Percentiles rank a stretch among this genome's conserved stretches.
Evolutionary conservation across 2,888 invertebrate genomes (phyloP).

Genomic region (Megastigmus dorsalis): DNA sequence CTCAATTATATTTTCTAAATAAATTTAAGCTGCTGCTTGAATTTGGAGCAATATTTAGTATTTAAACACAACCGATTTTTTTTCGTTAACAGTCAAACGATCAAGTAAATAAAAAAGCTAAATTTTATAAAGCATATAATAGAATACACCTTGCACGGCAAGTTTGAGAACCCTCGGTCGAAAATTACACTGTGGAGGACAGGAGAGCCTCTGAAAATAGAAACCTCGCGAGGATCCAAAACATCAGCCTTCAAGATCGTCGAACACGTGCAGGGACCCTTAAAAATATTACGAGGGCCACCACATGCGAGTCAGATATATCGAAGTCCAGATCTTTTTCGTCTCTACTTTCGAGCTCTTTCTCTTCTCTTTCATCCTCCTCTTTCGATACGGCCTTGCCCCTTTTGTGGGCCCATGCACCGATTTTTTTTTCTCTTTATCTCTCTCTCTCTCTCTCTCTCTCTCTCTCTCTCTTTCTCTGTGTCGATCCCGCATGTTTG

Average conservation of each 20-base stretch:
- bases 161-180: slow-evolving; percentile 36
- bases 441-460: slow-evolving; percentile 11
- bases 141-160: neutral
- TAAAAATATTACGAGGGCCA: slow-evolving; percentile 1
- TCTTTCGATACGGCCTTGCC: slow-evolving; percentile 20
- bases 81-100: neutral
- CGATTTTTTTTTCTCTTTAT: slow-evolving; percentile 8
- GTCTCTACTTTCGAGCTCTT: neutral
- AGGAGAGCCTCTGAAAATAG: slow-evolving; percentile 36
- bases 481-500: neutral
- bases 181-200: slow-evolving; percentile 14
- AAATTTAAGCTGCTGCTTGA: no score
- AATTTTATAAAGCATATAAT: no score
- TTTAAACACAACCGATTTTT: no score
- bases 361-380: neutral
- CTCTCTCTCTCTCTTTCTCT: neutral
- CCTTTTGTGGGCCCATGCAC: neutral
- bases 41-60: no score
- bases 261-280: slow-evolving; percentile 36
- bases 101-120: neutral
- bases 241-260: slow-evolving; percentile 29
- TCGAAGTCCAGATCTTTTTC: slow-evolving; percentile 22
- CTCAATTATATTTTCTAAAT: no score
- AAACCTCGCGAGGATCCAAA: slow-evolving; percentile 40
- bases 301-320: neutral